phyloP scores from a whole-genome alignment of 2,888 invertebrate species.

The Campoplex nolae region DNA sequence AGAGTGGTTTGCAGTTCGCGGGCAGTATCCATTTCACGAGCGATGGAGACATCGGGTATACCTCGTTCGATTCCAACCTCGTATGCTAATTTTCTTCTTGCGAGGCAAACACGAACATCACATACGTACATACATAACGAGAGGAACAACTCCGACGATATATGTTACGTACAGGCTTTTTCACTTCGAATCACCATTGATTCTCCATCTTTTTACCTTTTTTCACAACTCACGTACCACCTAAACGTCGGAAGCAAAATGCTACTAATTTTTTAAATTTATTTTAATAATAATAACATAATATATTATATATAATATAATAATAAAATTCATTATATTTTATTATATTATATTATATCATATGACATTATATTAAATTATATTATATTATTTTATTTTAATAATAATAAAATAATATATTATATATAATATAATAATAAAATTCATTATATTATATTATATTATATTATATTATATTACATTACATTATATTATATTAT shows the following conservation, averaged over 20 bases:
- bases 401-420: too few species aligned
- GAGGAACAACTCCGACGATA: slow-evolving; percentile 39
- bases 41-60: slow-evolving; percentile 82
- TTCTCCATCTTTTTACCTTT: neutral
- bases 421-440: too few species aligned
- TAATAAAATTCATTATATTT: too few species aligned
- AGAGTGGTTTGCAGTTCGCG: slow-evolving; percentile 64
- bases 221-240: neutral
- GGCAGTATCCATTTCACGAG: slow-evolving; percentile 82
- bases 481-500: too few species aligned
- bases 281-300: too few species aligned
- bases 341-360: too few species aligned
- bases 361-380: too few species aligned
- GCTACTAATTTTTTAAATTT: too few species aligned
- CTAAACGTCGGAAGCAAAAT: neutral
- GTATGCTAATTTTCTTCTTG: slow-evolving; percentile 79
- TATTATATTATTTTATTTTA: too few species aligned
- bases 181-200: neutral
- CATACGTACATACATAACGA: slow-evolving; percentile 58
- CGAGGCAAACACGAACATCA: slow-evolving; percentile 68
- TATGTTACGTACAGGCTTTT: slow-evolving; percentile 19
- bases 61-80: slow-evolving; percentile 78
- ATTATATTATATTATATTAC: too few species aligned
- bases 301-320: too few species aligned
- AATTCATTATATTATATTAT: too few species aligned